Base-by-base conservation (phyloP, 2,797 vertebrate species). In the Sebastes reedi region DNA sequence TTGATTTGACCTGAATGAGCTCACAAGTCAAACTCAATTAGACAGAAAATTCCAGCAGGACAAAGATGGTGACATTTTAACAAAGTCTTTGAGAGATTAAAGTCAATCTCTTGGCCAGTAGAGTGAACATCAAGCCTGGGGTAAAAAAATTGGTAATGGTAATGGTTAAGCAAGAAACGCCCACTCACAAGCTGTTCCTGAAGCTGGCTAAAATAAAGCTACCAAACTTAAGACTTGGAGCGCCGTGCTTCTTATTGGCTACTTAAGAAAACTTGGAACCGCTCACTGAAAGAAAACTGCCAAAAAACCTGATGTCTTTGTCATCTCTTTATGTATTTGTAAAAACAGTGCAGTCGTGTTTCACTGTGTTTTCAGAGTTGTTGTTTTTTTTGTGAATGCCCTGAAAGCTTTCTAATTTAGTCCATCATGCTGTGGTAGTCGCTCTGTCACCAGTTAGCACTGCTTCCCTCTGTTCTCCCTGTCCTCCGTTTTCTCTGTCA, bases 401-500 rank as follows among this genome's bases (percentile, higher is more conserved):
- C 52, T 79, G 36, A 75, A 79, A 80, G 24, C 55, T 69, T 77
- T 34, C n/a, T 34, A 67, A 67, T 86, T 77, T 32, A 61, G 81
- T 66, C 59, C 34, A 36, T 76, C 65, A 36, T 54, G 46, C 36
- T 70, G 67, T 61, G 66, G 62, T 34, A 34, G 67, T 66, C 64
- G 71, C 68, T 79, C 65, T 75, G 75, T 83, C 72, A 78, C 65
- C 65, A 64, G 74, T 83, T 62, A 83, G 56, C 34, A 12, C 16
- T 7, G 46, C 50, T 69, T 32, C 56, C 71, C 56, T 61, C 27
- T 32, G 27, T 59, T 70, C 50, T 32, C 9, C 18, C 72, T 34
- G 13, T 54, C 24, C 36, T 56, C 18, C 3, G 1, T 32, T 74
- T 82, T 30, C 72, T 72, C 55, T 46, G 39, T 77, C 36, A 65